Conservation (phyloP, 2,797 vertebrate species). For the Phoeniculus purpureus region DNA sequence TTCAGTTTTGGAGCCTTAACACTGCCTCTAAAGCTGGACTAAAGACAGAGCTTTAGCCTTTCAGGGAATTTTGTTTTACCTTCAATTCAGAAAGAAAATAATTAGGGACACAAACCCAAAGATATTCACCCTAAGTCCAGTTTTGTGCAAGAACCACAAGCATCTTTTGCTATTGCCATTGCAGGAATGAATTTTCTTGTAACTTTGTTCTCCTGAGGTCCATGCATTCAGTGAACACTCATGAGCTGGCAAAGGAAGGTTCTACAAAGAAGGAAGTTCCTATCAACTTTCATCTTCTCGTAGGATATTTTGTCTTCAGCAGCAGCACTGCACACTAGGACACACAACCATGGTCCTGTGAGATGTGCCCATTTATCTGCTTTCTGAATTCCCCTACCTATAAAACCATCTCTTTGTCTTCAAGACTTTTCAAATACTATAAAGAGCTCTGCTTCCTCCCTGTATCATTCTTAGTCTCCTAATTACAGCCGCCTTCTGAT, state of each 20-base stretch:
- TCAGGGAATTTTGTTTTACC: neutral
- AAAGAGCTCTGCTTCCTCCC: neutral
- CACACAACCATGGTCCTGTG: neutral
- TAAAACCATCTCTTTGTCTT: neutral
- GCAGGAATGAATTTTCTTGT: neutral
- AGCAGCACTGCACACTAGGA: too few relatives aligned
- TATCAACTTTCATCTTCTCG: neutral
- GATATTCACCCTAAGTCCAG: neutral
- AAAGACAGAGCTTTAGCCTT: neutral
- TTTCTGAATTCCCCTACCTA: neutral
- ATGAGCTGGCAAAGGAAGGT: neutral
- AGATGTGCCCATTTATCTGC: neutral
- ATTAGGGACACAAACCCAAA: neutral
- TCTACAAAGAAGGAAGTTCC: neutral
- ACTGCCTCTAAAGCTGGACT: neutral
- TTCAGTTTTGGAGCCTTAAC: neutral
- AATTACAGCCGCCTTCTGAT: fast-evolving
- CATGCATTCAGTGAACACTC: neutral
- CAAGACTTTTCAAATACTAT: neutral
- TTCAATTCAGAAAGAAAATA: neutral
- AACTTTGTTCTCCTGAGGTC: neutral
- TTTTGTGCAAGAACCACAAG: neutral
- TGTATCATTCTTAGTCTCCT: neutral
- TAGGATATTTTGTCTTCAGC: neutral
- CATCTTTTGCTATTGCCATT: neutral